A percentile compares a stretch with the other conserved stretches of the same genome.
Evolutionary conservation across 1,140 invertebrate genomes (phyloP).

Genomic region (Melitaea cinxia): DNA sequence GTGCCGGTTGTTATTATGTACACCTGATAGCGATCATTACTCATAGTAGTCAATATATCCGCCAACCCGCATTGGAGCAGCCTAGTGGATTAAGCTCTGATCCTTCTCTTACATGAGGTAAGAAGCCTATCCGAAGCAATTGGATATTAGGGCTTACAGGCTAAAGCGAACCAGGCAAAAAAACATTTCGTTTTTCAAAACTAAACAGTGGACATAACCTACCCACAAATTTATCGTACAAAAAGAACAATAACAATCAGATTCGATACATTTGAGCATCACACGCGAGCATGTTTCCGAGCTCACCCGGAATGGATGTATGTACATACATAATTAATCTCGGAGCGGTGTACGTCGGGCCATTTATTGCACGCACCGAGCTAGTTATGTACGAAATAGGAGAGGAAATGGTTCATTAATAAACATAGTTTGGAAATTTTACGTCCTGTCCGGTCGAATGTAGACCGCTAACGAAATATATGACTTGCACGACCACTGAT

Average conservation of each 20-base stretch:
- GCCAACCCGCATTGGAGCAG: no score
- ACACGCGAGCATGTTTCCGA: constrained; percentile 33
- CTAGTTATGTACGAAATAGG: constrained; percentile 34
- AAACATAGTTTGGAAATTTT: constrained; percentile 42
- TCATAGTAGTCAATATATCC: no score
- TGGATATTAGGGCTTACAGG: no score
- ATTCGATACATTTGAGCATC: constrained; percentile 44
- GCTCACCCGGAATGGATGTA: constrained; percentile 47
- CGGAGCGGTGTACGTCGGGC: constrained; percentile 22
- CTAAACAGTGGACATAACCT: no score
- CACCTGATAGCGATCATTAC: no score
- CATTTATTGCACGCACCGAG: constrained; percentile 33
- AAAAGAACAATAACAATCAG: constrained; percentile 33
- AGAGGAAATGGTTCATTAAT: constrained; percentile 45
- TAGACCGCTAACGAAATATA: constrained; percentile 16
- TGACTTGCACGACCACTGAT: not conserved
- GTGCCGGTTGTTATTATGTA: no score
- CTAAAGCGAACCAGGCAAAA: no score
- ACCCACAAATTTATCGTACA: not conserved
- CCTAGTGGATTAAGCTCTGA: no score
- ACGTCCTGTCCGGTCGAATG: constrained; percentile 28
- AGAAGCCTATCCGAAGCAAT: no score
- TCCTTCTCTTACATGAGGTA: no score
- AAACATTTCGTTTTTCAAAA: no score
- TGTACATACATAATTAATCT: constrained; percentile 68